These are phyloP conservation scores for Dastarcus helophoroides DNA, from an alignment of 2,888 invertebrate genomes.

Conservation along the genomic window DNA sequence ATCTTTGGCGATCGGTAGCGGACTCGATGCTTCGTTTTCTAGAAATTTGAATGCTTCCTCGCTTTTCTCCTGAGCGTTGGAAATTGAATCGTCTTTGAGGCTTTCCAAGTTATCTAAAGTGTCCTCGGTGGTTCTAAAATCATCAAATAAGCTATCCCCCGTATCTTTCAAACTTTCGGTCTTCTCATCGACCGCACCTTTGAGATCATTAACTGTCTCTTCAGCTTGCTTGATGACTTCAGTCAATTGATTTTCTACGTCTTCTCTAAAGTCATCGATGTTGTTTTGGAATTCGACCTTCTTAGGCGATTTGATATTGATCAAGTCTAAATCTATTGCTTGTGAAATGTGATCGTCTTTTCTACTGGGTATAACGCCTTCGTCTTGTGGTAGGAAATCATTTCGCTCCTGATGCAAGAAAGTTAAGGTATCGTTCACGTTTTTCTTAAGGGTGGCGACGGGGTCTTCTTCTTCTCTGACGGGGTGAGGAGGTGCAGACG, in stretches of 20 bases:
- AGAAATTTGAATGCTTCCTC: conserved; percentile 36
- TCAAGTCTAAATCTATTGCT: conserved; percentile 29
- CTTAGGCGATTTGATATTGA: conserved; percentile 23
- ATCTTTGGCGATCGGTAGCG: conserved; percentile 13
- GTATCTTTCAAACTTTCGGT: conserved; percentile 29
- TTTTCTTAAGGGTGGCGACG: conserved; percentile 29
- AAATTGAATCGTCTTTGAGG: conserved; percentile 30
- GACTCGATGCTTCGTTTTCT: conserved; percentile 32
- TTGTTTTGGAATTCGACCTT: conserved; percentile 9
- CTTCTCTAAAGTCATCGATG: conserved; percentile 12
- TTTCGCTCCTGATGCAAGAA: conserved; percentile 37
- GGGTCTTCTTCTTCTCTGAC: conserved; percentile 17
- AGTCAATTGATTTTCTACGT: conserved; percentile 25
- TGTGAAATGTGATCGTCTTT: conserved; percentile 34
- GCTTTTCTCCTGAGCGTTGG: conserved; percentile 30
- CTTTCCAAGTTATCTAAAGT: conserved; percentile 31
- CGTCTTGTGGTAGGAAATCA: conserved; percentile 35
- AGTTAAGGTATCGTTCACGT: conserved; percentile 33
- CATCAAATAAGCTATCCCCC: conserved; percentile 27
- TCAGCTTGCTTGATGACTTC: conserved; percentile 32
- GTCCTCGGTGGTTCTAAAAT: conserved; percentile 33
- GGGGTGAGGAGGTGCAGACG: conserved; percentile 23
- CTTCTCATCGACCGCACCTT: conserved; percentile 20
- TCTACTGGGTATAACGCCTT: conserved; percentile 33
- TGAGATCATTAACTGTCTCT: conserved; percentile 29